These are phyloP conservation scores for Columbina picui DNA, from an alignment of 2,113 vertebrate species.

Conservation along the genomic window DNA sequence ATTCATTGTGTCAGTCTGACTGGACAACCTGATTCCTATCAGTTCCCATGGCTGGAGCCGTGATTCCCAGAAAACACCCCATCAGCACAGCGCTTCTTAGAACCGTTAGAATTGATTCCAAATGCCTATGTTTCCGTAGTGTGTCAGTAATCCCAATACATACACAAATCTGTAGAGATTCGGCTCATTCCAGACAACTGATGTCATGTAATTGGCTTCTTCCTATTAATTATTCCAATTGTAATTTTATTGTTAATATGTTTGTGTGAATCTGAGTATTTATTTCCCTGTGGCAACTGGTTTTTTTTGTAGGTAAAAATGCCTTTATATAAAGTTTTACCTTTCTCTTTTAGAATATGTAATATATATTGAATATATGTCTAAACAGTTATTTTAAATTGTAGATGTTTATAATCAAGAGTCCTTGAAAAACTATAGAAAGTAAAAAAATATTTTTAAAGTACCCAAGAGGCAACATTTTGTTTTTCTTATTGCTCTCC, in stretches of 20 bases:
- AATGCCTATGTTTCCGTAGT: not conserved
- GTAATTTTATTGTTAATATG: not conserved
- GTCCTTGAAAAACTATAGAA: not conserved
- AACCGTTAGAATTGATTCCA: not conserved
- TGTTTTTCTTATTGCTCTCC: not conserved
- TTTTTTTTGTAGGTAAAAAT: not conserved
- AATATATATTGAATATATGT: not conserved
- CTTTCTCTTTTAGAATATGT: not conserved
- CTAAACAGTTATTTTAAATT: not conserved
- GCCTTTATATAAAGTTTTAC: not conserved
- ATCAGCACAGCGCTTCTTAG: not conserved
- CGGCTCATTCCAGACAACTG: not conserved
- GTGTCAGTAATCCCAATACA: not conserved
- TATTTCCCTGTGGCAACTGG: not conserved
- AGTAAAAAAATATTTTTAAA: not conserved
- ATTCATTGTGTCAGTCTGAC: not conserved
- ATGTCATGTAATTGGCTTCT: not conserved
- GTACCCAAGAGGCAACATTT: not conserved
- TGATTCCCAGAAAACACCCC: not conserved
- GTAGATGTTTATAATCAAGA: not conserved
- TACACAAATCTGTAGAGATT: not conserved
- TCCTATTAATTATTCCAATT: not conserved
- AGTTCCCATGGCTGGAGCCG: not conserved
- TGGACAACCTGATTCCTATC: not conserved
- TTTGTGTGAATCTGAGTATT: not conserved